phyloP scores from a whole-genome alignment of 1,140 invertebrate species.

The Lamellibrachia luymesi region DNA sequence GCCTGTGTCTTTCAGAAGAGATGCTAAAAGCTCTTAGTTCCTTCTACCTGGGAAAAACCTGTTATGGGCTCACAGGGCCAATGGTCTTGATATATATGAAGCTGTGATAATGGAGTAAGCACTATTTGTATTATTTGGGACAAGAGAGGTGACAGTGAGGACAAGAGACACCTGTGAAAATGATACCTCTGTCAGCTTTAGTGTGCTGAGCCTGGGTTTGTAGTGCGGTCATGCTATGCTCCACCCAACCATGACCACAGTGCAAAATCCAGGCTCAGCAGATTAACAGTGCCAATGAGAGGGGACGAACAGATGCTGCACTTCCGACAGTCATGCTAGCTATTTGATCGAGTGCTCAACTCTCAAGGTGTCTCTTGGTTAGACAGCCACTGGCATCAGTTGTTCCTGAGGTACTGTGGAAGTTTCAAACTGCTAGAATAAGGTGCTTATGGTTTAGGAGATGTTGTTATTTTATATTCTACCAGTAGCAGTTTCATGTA shows the following conservation, averaged over 20 bases:
- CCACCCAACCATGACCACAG: slow-evolving; percentile 20
- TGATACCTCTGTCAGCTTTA: neutral
- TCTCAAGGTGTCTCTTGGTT: neutral
- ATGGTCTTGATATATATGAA: no score
- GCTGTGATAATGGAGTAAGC: no score
- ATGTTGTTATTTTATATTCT: neutral
- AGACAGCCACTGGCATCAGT: neutral
- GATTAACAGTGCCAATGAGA: slow-evolving; percentile 3
- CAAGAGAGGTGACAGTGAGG: neutral
- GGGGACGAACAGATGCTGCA: neutral
- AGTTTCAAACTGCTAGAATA: neutral
- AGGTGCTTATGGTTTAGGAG: neutral
- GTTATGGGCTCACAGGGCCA: no score
- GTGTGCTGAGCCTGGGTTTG: slow-evolving; percentile 18
- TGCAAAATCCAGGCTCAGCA: slow-evolving; percentile 22
- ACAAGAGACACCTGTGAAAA: neutral
- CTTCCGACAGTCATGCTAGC: neutral
- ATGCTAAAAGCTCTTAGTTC: no score
- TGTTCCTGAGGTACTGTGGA: neutral
- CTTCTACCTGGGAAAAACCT: neutral
- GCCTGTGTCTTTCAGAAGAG: no score
- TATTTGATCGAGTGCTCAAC: neutral
- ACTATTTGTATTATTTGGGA: neutral
- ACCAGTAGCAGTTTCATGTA: neutral
- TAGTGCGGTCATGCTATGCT: slow-evolving; percentile 20